phyloP scores from a whole-genome alignment of 2,797 vertebrate species.

The Malurus leucopterus region DNA sequence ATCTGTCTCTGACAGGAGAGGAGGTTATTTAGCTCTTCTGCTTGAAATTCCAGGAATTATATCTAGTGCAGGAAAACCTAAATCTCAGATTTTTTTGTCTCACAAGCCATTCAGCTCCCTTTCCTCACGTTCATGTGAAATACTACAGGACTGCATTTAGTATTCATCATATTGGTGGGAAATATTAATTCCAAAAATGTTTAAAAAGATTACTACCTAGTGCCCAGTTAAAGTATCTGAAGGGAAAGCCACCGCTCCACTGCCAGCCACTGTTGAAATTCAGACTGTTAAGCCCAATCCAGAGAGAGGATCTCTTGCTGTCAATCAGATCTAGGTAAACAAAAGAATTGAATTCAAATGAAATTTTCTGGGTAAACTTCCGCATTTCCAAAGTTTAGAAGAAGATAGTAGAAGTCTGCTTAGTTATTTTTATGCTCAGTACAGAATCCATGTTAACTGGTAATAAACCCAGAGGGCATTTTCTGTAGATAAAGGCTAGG shows the following conservation, averaged over 20 bases:
- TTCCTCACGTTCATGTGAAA: neutral
- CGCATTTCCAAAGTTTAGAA: neutral
- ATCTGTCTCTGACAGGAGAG: neutral
- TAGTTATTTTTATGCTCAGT: neutral
- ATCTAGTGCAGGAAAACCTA: neutral
- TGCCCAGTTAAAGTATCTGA: slow-evolving; percentile 90
- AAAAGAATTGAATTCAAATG: neutral
- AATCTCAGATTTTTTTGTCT: neutral
- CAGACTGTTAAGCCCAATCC: slow-evolving; percentile 89
- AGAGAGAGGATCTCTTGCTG: slow-evolving; percentile 73
- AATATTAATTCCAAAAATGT: neutral
- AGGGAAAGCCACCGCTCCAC: slow-evolving; percentile 85
- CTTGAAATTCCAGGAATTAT: neutral
- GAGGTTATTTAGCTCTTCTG: neutral
- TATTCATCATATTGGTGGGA: neutral
- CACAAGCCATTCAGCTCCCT: neutral
- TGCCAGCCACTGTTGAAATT: slow-evolving; percentile 87
- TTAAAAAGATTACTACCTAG: slow-evolving; percentile 72
- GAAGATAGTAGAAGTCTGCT: neutral
- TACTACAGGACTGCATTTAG: neutral
- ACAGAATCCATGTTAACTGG: neutral
- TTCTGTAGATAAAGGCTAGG: neutral
- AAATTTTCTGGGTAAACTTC: neutral
- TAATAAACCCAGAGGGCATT: neutral
- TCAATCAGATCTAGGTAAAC: slow-evolving; percentile 75